Base-by-base conservation (phyloP, 2,888 invertebrate genomes). In the Allolobophora icterica region DNA sequence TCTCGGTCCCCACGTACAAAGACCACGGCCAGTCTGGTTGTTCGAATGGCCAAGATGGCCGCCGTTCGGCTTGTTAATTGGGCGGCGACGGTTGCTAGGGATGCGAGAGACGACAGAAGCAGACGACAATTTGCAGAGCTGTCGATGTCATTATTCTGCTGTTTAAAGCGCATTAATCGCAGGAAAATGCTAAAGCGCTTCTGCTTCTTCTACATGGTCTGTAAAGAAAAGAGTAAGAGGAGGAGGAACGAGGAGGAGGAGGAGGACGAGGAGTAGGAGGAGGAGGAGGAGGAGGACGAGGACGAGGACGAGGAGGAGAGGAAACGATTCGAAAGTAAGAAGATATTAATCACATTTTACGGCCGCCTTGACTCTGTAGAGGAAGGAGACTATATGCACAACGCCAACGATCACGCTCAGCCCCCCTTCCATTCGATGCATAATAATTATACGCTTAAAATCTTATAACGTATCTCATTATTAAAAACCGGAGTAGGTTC, bases 201-300 rank as follows among this genome's bases (percentile, higher is more conserved):
- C 87, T 34, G 34, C 24, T 33, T 19, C 84, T 19, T 34, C 17
- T 84, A 34, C 42, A 30, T 84, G 34, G 30, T 87, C 24, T 34
- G 35, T 30, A 87, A 87, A 34, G 87, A 35, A 38, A 87, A 17
- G 87, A 87, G 45, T 90, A 91, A 40, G 89, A 90, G 38, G 90
- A 84, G 84, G 91, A 91, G 71, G 84, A 91, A 91, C n/a, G 92
- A 90, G 89, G 92, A 91, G 45, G 92, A 89, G 90, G 90, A 91
- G 84, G 91, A 90, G 87, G 91, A 91, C 90, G 90, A 91, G 91
- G 90, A 89, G 90, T 91, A 89, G 84, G 91, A 90, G 40, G 91
- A 71, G 52, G 91, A 91, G 89, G 90, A 90, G 89, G 92, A 90
- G 89, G 91, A 91, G 38, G 91, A 90, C 89, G 90, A 90, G 90